These are phyloP conservation scores for Thalassarche chlororhynchos DNA, from an alignment of 2,113 vertebrate genomes.

Conservation along the genomic window DNA sequence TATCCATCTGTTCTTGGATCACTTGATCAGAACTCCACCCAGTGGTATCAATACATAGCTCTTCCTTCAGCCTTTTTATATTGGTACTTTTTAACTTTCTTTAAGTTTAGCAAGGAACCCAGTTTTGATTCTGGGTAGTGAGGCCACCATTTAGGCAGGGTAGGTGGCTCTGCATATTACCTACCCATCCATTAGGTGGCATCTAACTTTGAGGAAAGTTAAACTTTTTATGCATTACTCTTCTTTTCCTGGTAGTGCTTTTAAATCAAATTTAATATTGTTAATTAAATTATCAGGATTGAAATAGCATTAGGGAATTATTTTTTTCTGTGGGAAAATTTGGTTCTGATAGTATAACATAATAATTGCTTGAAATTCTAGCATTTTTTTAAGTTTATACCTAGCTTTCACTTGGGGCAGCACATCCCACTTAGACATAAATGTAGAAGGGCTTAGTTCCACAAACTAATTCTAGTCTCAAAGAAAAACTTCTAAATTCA, in stretches of 20 bases:
- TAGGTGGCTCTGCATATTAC: neutral
- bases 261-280: neutral
- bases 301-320: neutral
- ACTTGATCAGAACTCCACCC: neutral
- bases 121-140: neutral
- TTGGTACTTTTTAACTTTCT: neutral
- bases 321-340: neutral
- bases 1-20: neutral
- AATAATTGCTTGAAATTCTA: neutral
- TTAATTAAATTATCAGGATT: neutral
- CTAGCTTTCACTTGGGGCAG: neutral
- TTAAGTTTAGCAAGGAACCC: neutral
- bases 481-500: neutral
- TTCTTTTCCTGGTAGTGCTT: neutral
- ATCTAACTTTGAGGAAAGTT: neutral
- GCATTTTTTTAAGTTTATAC: neutral
- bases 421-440: neutral
- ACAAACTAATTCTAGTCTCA: neutral
- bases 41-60: neutral
- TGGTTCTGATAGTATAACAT: neutral
- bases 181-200: neutral
- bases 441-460: neutral
- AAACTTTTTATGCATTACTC: neutral
- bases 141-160: neutral
- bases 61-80: neutral